phyloP scores from a whole-genome alignment of 2,888 invertebrate genomes.

The Invenusta paracnida region DNA sequence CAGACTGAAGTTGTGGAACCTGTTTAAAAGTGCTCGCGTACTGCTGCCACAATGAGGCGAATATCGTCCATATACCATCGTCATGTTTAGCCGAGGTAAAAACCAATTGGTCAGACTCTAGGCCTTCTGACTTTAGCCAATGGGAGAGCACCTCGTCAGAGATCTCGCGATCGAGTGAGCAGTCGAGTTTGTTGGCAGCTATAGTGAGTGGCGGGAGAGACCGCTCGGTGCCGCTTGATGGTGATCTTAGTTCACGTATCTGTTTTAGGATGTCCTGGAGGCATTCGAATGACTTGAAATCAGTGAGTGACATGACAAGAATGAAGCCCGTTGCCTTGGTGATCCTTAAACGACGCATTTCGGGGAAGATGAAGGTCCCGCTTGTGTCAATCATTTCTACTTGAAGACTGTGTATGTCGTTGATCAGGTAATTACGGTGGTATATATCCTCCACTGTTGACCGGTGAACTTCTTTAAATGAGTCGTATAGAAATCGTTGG shows the following conservation, averaged over 20 bases:
- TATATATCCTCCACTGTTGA: constrained; percentile 32
- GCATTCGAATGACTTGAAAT: not conserved
- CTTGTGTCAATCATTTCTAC: constrained; percentile 30
- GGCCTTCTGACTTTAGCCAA: not conserved
- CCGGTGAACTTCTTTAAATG: not conserved
- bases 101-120: not conserved
- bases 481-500: constrained; percentile 32
- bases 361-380: constrained; percentile 34
- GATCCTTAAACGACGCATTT: constrained; percentile 19
- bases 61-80: constrained; percentile 24
- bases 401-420: not conserved
- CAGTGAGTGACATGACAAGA: constrained; percentile 9
- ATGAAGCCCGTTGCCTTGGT: constrained; percentile 24
- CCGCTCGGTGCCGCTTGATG: not conserved
- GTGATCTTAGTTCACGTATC: not conserved
- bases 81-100: constrained; percentile 11
- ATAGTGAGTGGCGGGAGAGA: not conserved
- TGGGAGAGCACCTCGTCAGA: not conserved
- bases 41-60: not conserved
- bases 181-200: constrained; percentile 3
- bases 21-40: not conserved
- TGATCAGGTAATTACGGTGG: not conserved
- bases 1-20: not conserved
- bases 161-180: not conserved
- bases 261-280: not conserved